Conservation (phyloP, 2,113 vertebrate genomes). For the Labeo catla region DNA sequence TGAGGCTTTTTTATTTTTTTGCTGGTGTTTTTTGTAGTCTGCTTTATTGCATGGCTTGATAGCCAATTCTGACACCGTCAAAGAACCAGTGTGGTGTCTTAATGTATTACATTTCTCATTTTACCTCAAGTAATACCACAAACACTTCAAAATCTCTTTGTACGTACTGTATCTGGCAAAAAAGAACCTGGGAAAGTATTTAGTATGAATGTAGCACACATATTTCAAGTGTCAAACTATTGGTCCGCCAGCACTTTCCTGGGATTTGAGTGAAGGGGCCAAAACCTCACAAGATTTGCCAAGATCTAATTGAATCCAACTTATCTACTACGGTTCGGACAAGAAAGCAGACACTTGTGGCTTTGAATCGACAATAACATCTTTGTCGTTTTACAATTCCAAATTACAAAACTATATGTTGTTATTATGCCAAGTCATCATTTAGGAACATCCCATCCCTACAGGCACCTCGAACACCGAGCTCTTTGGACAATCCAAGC, state of each 20-base stretch:
- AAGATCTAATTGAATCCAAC: conserved; percentile 37
- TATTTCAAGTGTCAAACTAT: conserved; percentile 43
- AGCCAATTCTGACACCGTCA: conserved; percentile 35
- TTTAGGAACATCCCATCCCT: conserved; percentile 28
- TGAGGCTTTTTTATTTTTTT: not conserved
- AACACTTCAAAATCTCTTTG: conserved; percentile 21
- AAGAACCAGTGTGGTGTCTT: conserved; percentile 19
- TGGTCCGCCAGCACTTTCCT: conserved; percentile 29
- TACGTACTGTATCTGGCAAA: conserved; percentile 18
- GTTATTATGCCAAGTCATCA: not conserved
- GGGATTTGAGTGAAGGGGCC: conserved; percentile 35
- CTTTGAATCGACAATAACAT: not conserved
- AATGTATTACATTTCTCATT: not conserved
- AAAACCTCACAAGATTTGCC: conserved; percentile 40
- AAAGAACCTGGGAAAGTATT: conserved; percentile 43
- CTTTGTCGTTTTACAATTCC: conserved; percentile 27
- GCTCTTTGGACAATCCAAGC: conserved; percentile 33
- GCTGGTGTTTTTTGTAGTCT: not conserved
- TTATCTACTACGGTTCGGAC: conserved; percentile 27
- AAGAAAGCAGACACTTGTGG: conserved; percentile 28
- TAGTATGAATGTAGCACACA: conserved; percentile 28
- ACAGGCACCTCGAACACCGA: conserved; percentile 33
- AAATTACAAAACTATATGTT: conserved; percentile 14
- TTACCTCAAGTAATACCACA: conserved; percentile 13
- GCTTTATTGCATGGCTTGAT: not conserved